Evolutionary conservation across 2,888 invertebrate genomes (phyloP).

Genomic region (Polietes domitor): DNA sequence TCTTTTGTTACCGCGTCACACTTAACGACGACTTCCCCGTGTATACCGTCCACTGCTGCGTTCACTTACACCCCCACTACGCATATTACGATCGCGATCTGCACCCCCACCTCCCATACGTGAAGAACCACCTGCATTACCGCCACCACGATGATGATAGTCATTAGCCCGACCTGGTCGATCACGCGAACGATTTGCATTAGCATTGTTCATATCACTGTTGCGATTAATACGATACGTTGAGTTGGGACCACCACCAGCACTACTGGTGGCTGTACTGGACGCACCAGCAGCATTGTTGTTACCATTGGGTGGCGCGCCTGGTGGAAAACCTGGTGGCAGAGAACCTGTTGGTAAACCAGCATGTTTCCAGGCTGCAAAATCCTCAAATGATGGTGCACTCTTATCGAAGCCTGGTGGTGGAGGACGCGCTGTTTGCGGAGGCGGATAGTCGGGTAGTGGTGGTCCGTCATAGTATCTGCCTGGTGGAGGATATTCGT

Average conservation of each 20-base stretch:
- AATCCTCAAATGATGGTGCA: slow-evolving; percentile 88
- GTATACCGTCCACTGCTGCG: slow-evolving; percentile 74
- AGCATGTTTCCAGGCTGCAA: slow-evolving; percentile 78
- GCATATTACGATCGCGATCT: slow-evolving; percentile 82
- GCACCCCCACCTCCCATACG: slow-evolving; percentile 68
- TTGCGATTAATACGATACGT: slow-evolving; percentile 76
- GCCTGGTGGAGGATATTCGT: slow-evolving; percentile 87
- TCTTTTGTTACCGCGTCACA: slow-evolving; percentile 27
- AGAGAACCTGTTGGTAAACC: slow-evolving; percentile 75
- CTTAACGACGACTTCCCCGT: slow-evolving; percentile 74
- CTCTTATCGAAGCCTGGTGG: slow-evolving; percentile 85
- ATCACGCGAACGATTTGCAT: slow-evolving; percentile 76
- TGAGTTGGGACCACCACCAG: slow-evolving; percentile 65
- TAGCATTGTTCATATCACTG: slow-evolving; percentile 61
- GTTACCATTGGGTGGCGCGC: slow-evolving; percentile 68
- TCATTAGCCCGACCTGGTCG: slow-evolving; percentile 75
- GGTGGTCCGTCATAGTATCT: slow-evolving; percentile 91
- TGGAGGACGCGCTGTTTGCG: slow-evolving; percentile 81
- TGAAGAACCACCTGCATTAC: slow-evolving; percentile 67
- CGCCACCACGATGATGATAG: slow-evolving; percentile 76
- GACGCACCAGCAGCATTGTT: slow-evolving; percentile 29
- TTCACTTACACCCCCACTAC: slow-evolving; percentile 76
- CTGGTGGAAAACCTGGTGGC: slow-evolving; percentile 75
- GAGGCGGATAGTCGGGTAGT: slow-evolving; percentile 87
- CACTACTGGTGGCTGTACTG: slow-evolving; percentile 47